Conservation (phyloP, 2,888 invertebrate species). For the Venusia cambrica region DNA sequence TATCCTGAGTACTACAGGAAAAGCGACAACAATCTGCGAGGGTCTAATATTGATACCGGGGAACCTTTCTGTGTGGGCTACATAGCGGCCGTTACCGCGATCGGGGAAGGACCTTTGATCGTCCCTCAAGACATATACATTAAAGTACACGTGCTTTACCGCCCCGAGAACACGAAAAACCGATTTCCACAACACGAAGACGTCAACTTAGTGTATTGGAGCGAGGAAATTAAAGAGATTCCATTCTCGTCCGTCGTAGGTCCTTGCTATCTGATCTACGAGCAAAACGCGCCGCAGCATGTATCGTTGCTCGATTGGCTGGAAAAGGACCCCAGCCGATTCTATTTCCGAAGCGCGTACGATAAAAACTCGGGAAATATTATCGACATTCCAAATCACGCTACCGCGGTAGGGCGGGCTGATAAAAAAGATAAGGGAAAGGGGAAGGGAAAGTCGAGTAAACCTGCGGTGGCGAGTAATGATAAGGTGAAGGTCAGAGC, state of each 20-base stretch:
- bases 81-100: constrained; percentile 83
- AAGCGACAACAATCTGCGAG: constrained; percentile 84
- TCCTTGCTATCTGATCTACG: constrained; percentile 85
- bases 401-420: constrained; percentile 78
- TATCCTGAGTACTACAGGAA: constrained; percentile 92
- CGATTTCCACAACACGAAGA: constrained; percentile 83
- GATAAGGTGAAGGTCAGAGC: constrained; percentile 64
- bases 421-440: constrained; percentile 81
- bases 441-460: constrained; percentile 68
- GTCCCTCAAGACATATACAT: constrained; percentile 82
- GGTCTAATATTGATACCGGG: constrained; percentile 86
- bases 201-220: constrained; percentile 89
- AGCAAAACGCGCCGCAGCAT: constrained; percentile 80
- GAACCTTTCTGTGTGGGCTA: constrained; percentile 89
- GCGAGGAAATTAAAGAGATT: constrained; percentile 84
- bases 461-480: constrained; percentile 42
- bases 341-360: constrained; percentile 88
- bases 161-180: constrained; percentile 88
- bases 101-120: constrained; percentile 73
- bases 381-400: constrained; percentile 82
- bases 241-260: constrained; percentile 83
- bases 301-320: constrained; percentile 81
- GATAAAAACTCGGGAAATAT: constrained; percentile 77
- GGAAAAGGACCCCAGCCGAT: constrained; percentile 83
- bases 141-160: constrained; percentile 85